Base-by-base conservation (phyloP, 2,888 invertebrate species). In the Dryocosmus kuriphilus region DNA sequence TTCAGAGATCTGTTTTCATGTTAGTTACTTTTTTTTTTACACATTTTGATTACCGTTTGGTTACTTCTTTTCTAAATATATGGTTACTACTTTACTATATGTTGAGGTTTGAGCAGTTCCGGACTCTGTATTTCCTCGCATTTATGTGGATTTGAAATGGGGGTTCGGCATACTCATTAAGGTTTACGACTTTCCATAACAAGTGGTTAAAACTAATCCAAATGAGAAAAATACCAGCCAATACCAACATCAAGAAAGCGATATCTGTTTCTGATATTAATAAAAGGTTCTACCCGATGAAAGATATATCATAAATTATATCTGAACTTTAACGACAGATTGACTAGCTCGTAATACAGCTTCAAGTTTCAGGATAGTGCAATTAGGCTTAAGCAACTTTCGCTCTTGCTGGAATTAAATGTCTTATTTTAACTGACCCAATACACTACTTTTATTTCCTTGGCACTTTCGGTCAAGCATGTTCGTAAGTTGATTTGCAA, bases 131-230 rank as follows among this genome's bases (percentile, higher is more conserved):
- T n/a, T n/a, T n/a, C 24, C 19, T 46, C 8, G 27, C 46, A 67
- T 46, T 67, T 46, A 46, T 14, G 41, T 41, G 16, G 22, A 19
- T 24, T 6, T 46, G 67, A 67, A 67, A 67, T 27, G 46, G 22
- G 27, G 27, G 41, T 27, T 63, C 41, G 27, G 30, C 22, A 27
- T 30, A 67, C 16, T 46, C 67, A 67, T 67, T 30, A 67, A 46
- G 46, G 19, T 46, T 67, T 67, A 67, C 67, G 67, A 67, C 67
- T 67, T 19, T 67, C 51, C 7, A 30, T 67, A 67, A 67, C 30
- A 46, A 67, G 38, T 38, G 0, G 2, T 38, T 14, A 11, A 14
- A 2, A 38, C 38, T 14, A 14, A n/a, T n/a, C n/a, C n/a, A n/a
- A 38, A 32, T 38, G 46, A 27, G 7, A 67, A 46, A 24, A 67